Percentiles rank a stretch among this genome's conserved stretches.
phyloP scores from a whole-genome alignment of 2,113 vertebrate genomes.

The Planiliza haematocheilus region DNA sequence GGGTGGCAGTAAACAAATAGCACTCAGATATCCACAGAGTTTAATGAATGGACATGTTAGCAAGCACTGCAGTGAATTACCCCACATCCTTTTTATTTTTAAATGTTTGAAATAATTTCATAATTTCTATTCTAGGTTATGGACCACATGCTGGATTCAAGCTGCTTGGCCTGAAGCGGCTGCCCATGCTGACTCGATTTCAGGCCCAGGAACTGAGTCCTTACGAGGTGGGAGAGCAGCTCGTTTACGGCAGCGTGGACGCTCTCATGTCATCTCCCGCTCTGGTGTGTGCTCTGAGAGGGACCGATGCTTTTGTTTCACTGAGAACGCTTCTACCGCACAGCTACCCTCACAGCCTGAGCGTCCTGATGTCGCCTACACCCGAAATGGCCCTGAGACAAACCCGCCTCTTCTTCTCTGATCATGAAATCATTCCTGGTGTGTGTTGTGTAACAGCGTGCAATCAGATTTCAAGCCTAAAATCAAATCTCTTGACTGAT shows the following conservation, averaged over 20 bases:
- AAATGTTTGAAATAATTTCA: neutral
- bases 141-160: constrained; percentile 55
- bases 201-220: constrained; percentile 83
- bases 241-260: constrained; percentile 68
- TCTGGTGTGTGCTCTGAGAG: constrained; percentile 71
- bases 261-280: constrained; percentile 69
- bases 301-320: constrained; percentile 55
- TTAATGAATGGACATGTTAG: neutral
- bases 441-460: neutral
- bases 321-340: constrained; percentile 56
- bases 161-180: constrained; percentile 82
- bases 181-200: constrained; percentile 70
- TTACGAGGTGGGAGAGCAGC: constrained; percentile 79
- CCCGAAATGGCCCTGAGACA: constrained; percentile 82
- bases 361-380: constrained; percentile 77
- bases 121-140: constrained; percentile 44
- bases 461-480: neutral
- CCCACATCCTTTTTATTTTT: neutral
- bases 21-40: neutral
- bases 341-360: constrained; percentile 34
- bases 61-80: neutral
- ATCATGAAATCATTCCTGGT: constrained; percentile 76
- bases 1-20: constrained; percentile 22
- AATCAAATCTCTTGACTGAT: too few relatives aligned
- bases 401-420: constrained; percentile 79